Percentiles rank a stretch among this genome's conserved stretches.
Evolutionary conservation across 2,113 vertebrate species (phyloP).

Genomic region (Macquaria ambigua): DNA sequence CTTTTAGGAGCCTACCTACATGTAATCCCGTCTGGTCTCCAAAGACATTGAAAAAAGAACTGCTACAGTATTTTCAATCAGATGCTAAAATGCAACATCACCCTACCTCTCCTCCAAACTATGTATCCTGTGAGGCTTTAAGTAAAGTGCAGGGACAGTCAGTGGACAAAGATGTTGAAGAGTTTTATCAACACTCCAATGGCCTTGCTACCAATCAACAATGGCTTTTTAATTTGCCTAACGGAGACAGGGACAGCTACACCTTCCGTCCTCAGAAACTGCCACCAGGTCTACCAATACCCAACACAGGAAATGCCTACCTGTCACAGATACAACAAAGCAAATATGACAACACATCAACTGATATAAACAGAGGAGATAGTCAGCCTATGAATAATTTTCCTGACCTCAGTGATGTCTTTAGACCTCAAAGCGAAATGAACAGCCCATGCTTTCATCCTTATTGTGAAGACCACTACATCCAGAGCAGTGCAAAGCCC

Average conservation of each 20-base stretch:
- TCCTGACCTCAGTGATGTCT: slow-evolving; percentile 53
- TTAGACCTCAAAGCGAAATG: slow-evolving; percentile 53
- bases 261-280: slow-evolving; percentile 44
- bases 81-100: slow-evolving; percentile 84
- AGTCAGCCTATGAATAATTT: slow-evolving; percentile 44
- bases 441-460: slow-evolving; percentile 55
- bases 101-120: slow-evolving; percentile 79
- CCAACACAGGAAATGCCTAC: slow-evolving; percentile 41
- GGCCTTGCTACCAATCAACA: slow-evolving; percentile 61
- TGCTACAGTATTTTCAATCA: slow-evolving; percentile 84
- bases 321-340: slow-evolving; percentile 49
- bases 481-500: slow-evolving; percentile 42
- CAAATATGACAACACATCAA: slow-evolving; percentile 45
- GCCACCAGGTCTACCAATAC: slow-evolving; percentile 69
- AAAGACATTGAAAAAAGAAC: slow-evolving; percentile 78
- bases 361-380: slow-evolving; percentile 52
- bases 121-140: slow-evolving; percentile 79
- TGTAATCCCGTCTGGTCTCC: slow-evolving; percentile 88
- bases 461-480: slow-evolving; percentile 53
- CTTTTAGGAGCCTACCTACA: slow-evolving; percentile 85
- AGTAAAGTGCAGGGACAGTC: slow-evolving; percentile 81
- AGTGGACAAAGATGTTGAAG: slow-evolving; percentile 67
- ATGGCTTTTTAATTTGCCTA: slow-evolving; percentile 63
- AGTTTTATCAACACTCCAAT: slow-evolving; percentile 58
- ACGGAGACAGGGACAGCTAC: slow-evolving; percentile 59